Evolutionary conservation across 2,888 invertebrate species (phyloP), one percentile per base, ranked within the genome.

Genomic region (Silvanus unidentatus): DNA sequence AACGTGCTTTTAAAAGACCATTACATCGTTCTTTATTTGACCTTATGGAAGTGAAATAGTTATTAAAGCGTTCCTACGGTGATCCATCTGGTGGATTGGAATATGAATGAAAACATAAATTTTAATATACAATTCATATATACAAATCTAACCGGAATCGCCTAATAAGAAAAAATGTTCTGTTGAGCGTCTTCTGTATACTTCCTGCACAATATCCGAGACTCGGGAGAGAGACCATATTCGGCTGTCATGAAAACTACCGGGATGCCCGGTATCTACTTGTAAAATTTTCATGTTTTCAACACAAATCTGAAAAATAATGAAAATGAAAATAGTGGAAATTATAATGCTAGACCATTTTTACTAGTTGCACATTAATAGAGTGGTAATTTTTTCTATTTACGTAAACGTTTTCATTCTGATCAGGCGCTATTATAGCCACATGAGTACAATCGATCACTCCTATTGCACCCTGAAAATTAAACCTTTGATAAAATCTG

Each of bases 1-100:
- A 58, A n/a, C 56, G 39, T 38, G 38, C 47, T 43, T 56, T 57
- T 3, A 57, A 40, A n/a, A 55, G 43, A 12, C 54, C 52, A 39
- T 52, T 57, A 12, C 50, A 49, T 11, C 57, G 35, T 40, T 46
- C 46, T 12, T 43, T 43, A 28, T 36, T 29, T 16, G 34, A 40
- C 27, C 47, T 43, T 22, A 27, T 43, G 10, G 28, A 42, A 2
- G 15, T 46, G 2, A 32, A 39, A 13, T 30, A 16, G 16, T 39
- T 39, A 35, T 46, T 39, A 30, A 29, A 46, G n/a, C 28, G 16
- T 32, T 38, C 39, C 32, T 45, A 36, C 30, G 41, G 28, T 10
- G 37, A 10, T 13, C n/a, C 40, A 9, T 36, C 22, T 37, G 28
- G 16, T 30, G 36, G 12, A 40, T 40, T 28, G 28, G 34, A n/a